phyloP scores from a whole-genome alignment of 2,113 vertebrate genomes.

The Mastomys coucha region DNA sequence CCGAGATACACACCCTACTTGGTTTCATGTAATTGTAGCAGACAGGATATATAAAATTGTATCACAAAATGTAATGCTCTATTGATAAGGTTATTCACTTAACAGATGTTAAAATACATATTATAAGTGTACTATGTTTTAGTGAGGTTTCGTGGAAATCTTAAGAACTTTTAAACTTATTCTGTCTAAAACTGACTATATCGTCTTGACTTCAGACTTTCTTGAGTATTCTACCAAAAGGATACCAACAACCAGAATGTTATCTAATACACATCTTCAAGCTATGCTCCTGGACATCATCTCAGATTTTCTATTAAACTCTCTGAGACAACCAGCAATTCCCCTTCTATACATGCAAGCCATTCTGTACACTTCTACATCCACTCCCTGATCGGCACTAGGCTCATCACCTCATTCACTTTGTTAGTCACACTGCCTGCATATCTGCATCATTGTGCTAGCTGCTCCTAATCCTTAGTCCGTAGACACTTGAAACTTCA shows the following conservation, averaged over 20 bases:
- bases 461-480: neutral
- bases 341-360: neutral
- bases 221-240: neutral
- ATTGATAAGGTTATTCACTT: neutral
- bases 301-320: neutral
- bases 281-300: neutral
- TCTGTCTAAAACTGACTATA: neutral
- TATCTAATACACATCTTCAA: neutral
- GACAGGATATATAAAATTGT: slow-evolving; percentile 17
- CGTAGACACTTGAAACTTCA: neutral
- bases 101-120: neutral
- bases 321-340: no score
- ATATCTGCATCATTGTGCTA: fast-evolving
- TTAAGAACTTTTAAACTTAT: neutral
- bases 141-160: neutral
- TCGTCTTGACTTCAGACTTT: neutral
- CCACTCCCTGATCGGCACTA: fast-evolving
- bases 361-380: neutral
- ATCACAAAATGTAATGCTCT: neutral
- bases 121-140: neutral
- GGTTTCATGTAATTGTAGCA: neutral
- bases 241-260: neutral
- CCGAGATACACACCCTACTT: neutral
- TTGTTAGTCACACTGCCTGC: no score
- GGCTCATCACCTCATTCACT: neutral